A percentile compares a stretch with the other conserved stretches of the same genome.
Evolutionary conservation across 1,140 invertebrate genomes (phyloP).

Genomic region (Drosophila takahashii): DNA sequence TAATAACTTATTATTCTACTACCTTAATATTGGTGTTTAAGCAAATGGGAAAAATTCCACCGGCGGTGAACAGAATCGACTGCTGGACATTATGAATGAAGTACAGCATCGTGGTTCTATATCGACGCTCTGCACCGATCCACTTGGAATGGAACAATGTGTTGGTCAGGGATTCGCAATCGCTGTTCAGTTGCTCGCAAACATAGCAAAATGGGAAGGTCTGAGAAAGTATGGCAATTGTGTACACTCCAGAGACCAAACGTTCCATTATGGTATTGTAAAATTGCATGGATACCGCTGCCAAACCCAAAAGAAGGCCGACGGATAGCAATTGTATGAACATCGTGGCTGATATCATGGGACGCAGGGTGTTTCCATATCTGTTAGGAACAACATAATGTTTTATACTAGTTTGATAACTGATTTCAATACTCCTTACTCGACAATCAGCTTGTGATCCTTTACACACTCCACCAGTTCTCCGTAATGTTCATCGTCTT

Average conservation of each 20-base stretch:
- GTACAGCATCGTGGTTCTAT: slow-evolving; percentile 28
- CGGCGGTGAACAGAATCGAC: slow-evolving; percentile 30
- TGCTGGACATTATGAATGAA: slow-evolving; percentile 40
- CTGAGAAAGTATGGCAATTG: slow-evolving; percentile 17
- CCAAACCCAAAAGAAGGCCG: slow-evolving; percentile 25
- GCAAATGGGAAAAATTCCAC: slow-evolving; percentile 37
- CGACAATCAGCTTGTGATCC: slow-evolving; percentile 37
- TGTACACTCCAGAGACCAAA: slow-evolving; percentile 1
- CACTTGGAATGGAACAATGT: slow-evolving; percentile 39
- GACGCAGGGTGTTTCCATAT: slow-evolving; percentile 26
- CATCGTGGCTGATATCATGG: slow-evolving; percentile 40
- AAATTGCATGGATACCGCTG: slow-evolving; percentile 31
- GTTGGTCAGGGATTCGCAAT: slow-evolving; percentile 8
- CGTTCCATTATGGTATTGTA: slow-evolving; percentile 26
- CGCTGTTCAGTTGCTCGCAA: slow-evolving; percentile 25
- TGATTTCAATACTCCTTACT: background rate
- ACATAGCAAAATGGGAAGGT: slow-evolving; percentile 47
- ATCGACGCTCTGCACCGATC: slow-evolving; percentile 24
- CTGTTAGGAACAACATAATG: background rate
- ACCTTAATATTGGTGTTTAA: slow-evolving; percentile 39
- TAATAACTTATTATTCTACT: background rate
- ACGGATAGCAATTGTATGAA: slow-evolving; percentile 36
- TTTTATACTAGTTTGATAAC: background rate
- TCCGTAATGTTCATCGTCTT: slow-evolving; percentile 18
- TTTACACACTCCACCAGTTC: slow-evolving; percentile 34